Evolutionary conservation across 2,888 invertebrate genomes (phyloP).

Genomic region (Ypsolopha scabrella): DNA sequence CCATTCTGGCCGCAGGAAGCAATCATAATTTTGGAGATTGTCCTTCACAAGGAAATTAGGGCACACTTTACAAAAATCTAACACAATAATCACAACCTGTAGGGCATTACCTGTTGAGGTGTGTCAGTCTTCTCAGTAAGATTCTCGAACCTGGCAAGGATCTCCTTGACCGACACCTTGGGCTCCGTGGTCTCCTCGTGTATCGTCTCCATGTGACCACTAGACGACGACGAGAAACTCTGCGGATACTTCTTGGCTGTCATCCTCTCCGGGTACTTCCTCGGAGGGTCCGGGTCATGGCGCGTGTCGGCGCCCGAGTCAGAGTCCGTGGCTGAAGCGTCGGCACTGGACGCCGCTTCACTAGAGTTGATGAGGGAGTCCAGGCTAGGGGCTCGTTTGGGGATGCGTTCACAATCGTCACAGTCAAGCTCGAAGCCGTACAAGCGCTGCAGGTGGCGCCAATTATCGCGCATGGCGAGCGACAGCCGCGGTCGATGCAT

Average conservation of each 20-base stretch:
- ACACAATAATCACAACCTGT: constrained; percentile 6
- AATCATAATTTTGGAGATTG: background rate
- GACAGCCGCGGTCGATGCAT: constrained; percentile 66
- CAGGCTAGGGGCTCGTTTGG: constrained; percentile 68
- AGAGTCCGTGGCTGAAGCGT: constrained; percentile 73
- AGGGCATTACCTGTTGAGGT: background rate
- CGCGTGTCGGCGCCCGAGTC: constrained; percentile 77
- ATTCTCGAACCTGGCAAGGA: constrained; percentile 84
- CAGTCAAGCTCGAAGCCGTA: constrained; percentile 58
- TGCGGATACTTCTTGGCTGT: constrained; percentile 49
- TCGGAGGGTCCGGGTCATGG: constrained; percentile 42
- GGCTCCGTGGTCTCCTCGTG: constrained; percentile 82
- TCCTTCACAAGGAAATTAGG: background rate
- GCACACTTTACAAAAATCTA: constrained; percentile 1
- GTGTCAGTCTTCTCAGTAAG: constrained; percentile 63
- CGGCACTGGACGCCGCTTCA: constrained; percentile 72
- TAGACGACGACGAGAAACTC: constrained; percentile 68
- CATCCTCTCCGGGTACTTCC: background rate
- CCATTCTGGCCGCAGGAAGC: too few species aligned
- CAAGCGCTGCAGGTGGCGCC: constrained; percentile 60
- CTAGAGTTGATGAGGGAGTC: constrained; percentile 79
- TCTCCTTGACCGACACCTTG: constrained; percentile 87
- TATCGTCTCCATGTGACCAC: constrained; percentile 84
- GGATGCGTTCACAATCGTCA: constrained; percentile 36
- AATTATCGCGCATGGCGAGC: constrained; percentile 68